phyloP scores from a whole-genome alignment of 2,888 invertebrate species.

The Oscheius sp. region DNA sequence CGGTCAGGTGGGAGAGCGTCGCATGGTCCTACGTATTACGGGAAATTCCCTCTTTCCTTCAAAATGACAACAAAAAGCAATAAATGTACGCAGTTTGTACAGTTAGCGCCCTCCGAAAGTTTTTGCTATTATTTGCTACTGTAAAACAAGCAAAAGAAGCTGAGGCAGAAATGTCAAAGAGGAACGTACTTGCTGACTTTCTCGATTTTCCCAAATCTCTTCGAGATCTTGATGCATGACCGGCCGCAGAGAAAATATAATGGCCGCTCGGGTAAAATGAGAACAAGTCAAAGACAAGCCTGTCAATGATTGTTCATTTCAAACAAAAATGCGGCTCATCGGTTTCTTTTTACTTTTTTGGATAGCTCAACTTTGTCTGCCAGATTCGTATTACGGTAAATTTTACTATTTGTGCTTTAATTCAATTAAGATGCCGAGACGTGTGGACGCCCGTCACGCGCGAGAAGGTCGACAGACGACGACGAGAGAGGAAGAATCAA shows the following conservation, averaged over 20 bases:
- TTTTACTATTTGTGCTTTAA: background rate
- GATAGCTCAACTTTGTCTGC: background rate
- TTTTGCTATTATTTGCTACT: no score
- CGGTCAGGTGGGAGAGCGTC: no score
- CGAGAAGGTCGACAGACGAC: background rate
- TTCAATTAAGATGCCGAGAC: slow-evolving; percentile 9
- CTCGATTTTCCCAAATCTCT: background rate
- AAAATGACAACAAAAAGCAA: no score
- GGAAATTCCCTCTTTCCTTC: no score
- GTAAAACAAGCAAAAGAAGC: no score
- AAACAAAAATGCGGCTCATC: background rate
- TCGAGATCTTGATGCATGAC: background rate
- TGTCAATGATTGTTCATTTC: background rate
- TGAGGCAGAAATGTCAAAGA: background rate
- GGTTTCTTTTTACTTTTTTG: background rate
- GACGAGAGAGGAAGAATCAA: background rate
- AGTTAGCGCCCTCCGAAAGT: no score
- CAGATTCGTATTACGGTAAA: slow-evolving; percentile 6
- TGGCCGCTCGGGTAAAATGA: background rate
- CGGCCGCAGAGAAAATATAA: no score
- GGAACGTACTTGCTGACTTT: background rate
- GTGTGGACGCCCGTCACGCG: background rate
- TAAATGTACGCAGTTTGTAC: no score
- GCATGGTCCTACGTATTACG: no score
- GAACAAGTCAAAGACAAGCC: background rate